A percentile compares a stretch with the other conserved stretches of the same genome.
These are phyloP conservation scores for Panurus biarmicus DNA, from an alignment of 2,113 vertebrate genomes.

Conservation along the genomic window DNA sequence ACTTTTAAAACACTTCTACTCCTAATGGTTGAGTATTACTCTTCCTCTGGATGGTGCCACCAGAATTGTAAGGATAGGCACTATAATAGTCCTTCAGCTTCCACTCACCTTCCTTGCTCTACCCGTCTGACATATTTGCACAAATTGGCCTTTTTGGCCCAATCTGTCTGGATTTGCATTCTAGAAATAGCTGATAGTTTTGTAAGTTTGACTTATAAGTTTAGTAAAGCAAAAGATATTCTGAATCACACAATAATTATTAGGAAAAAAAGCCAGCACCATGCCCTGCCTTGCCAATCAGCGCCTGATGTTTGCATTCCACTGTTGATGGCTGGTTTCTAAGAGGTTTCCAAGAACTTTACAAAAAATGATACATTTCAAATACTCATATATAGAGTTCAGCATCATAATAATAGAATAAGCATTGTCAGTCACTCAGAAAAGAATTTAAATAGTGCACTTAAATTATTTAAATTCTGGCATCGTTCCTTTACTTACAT, in stretches of 20 bases:
- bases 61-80: background rate
- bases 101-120: background rate
- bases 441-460: background rate
- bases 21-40: background rate
- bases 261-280: rapidly evolving
- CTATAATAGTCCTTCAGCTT: background rate
- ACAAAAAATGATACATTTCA: background rate
- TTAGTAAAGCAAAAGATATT: background rate
- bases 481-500: background rate
- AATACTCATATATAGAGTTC: background rate
- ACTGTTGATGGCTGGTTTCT: background rate
- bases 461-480: background rate
- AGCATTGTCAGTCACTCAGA: background rate
- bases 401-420: background rate
- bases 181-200: background rate
- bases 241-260: background rate
- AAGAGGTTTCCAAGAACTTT: background rate
- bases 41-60: background rate
- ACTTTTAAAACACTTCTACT: background rate
- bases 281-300: rapidly evolving
- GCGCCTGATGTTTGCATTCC: background rate
- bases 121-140: background rate
- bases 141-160: background rate
- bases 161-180: background rate
- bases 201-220: background rate